These are phyloP conservation scores for Frankliniella fusca DNA, from an alignment of 2,888 invertebrate genomes.

Conservation along the genomic window DNA sequence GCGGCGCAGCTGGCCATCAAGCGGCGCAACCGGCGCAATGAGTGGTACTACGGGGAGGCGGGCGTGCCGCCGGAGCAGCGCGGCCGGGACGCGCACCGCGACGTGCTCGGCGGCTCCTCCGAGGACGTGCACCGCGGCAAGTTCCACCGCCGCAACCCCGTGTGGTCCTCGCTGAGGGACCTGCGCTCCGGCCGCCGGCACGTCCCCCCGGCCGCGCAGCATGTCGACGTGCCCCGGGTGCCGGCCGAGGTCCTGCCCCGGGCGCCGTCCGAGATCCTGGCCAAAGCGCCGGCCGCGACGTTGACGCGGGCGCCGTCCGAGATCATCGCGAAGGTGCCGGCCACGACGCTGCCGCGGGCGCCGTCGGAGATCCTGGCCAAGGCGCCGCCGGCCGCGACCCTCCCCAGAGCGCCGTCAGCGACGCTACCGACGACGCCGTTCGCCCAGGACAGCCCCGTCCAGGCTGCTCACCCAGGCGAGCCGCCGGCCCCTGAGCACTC, in stretches of 20 bases:
- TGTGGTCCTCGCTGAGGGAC: conserved; percentile 2
- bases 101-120: not conserved
- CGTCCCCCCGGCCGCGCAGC: conserved; percentile 41
- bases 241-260: not conserved
- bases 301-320: not conserved
- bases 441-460: not conserved
- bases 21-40: conserved; percentile 18
- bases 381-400: not conserved
- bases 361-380: not conserved
- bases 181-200: conserved; percentile 38
- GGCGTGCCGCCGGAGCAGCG: not conserved
- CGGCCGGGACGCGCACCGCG: not conserved
- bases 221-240: not conserved
- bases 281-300: not conserved
- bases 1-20: conserved; percentile 27
- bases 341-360: not conserved
- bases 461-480: not conserved
- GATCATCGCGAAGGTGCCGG: not conserved
- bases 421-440: not conserved
- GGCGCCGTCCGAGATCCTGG: not conserved
- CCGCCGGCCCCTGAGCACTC: not conserved
- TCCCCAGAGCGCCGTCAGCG: not conserved
- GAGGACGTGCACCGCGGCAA: conserved; percentile 6
- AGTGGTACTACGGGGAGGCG: conserved; percentile 11
- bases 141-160: not conserved